Evolutionary conservation across 2,888 invertebrate species (phyloP).

Genomic region (Gerosis bhagava): DNA sequence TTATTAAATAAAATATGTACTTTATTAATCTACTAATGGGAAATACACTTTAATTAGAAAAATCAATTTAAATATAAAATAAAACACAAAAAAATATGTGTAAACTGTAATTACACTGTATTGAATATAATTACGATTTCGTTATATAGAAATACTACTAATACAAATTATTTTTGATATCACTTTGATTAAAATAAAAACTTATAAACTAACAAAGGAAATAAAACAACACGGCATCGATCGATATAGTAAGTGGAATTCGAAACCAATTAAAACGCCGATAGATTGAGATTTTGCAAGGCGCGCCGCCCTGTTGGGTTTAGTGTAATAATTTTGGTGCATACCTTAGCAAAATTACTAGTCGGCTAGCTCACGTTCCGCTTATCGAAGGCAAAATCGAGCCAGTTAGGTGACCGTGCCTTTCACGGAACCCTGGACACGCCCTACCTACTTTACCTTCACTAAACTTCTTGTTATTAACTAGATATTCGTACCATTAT

Average conservation of each 20-base stretch:
- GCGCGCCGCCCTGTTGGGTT: slow-evolving; percentile 35
- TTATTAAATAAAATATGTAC: too few relatives aligned
- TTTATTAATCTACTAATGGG: too few relatives aligned
- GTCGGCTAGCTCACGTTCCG: slow-evolving; percentile 42
- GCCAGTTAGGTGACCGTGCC: slow-evolving; percentile 58
- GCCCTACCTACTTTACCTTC: slow-evolving; percentile 48
- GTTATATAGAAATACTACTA: too few relatives aligned
- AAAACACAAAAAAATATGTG: too few relatives aligned
- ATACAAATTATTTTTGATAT: too few relatives aligned
- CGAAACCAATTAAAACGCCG: slow-evolving; percentile 58
- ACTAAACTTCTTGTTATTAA: slow-evolving; percentile 36
- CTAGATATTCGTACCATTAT: slow-evolving; percentile 7
- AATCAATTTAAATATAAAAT: too few relatives aligned
- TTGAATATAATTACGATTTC: too few relatives aligned
- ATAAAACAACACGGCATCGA: too few relatives aligned
- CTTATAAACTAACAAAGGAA: slow-evolving; percentile 30
- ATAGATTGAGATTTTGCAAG: slow-evolving; percentile 45
- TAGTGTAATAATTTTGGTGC: slow-evolving; percentile 38
- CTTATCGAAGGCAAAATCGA: slow-evolving; percentile 66
- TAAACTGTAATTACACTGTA: too few relatives aligned
- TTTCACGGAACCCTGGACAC: slow-evolving; percentile 58
- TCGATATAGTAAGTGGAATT: too few relatives aligned
- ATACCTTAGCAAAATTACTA: slow-evolving; percentile 45
- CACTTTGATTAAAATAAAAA: too few relatives aligned
- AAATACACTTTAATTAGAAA: too few relatives aligned